Percentiles rank a stretch among this genome's conserved stretches.
These are phyloP conservation scores for Thripadectes ignobilis DNA, from an alignment of 2,797 vertebrate genomes.

Conservation along the genomic window DNA sequence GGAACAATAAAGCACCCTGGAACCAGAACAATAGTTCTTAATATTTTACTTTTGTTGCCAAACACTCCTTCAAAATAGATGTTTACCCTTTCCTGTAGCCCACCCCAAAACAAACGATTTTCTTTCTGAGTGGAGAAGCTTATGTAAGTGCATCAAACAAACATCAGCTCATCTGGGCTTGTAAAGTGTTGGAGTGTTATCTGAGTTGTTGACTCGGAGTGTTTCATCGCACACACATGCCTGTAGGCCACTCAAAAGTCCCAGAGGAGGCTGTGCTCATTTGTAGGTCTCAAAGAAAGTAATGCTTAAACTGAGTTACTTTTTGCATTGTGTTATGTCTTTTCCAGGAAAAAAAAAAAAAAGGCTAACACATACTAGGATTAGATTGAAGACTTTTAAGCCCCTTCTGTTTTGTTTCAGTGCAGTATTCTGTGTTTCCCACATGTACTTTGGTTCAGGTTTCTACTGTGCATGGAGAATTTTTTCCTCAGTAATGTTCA, in stretches of 20 bases:
- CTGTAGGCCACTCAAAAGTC: not conserved
- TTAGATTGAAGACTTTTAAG: constrained; percentile 4
- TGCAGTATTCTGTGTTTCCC: not conserved
- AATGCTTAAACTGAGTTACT: not conserved
- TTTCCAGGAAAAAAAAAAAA: not conserved
- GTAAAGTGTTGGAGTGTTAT: not conserved
- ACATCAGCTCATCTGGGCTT: rapidly evolving
- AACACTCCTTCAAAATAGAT: not conserved
- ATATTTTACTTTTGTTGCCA: not conserved
- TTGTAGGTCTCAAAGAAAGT: not conserved
- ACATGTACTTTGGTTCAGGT: not conserved
- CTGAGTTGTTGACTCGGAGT: rapidly evolving
- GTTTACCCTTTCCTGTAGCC: not conserved
- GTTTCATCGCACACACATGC: not conserved
- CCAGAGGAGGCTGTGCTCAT: not conserved
- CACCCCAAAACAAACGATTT: not conserved
- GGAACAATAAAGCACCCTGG: not conserved
- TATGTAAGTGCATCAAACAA: not conserved
- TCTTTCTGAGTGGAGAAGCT: not conserved
- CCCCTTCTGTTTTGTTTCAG: constrained; percentile 6
- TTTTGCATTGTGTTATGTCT: not conserved
- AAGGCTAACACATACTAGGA: not conserved
- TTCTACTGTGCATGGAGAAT: not conserved
- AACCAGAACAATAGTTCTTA: not conserved
- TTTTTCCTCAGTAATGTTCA: not conserved